Percentiles rank a stretch among this genome's conserved stretches.
Conservation (phyloP, 2,113 vertebrate genomes). For the Apistogramma diplotaenia region DNA sequence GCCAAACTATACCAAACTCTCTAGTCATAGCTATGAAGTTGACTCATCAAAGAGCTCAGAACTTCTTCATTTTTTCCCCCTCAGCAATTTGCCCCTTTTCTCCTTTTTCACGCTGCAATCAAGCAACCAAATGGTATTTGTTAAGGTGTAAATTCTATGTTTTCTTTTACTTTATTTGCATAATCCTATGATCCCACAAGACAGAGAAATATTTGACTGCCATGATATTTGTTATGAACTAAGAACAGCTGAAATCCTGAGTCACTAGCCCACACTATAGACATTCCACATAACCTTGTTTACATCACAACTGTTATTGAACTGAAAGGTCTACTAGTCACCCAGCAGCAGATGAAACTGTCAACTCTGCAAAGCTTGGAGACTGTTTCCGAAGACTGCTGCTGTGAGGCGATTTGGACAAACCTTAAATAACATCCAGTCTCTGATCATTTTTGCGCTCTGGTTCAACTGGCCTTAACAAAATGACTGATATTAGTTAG, state of each 20-base stretch:
- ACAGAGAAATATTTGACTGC: constrained; percentile 47
- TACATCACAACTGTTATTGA: constrained; percentile 19
- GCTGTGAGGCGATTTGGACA: constrained; percentile 20
- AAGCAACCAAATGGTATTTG: background rate
- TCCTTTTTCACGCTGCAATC: background rate
- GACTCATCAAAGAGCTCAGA: constrained; percentile 39
- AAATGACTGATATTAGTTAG: background rate
- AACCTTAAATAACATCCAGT: constrained; percentile 14
- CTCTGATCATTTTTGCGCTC: background rate
- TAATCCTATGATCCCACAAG: constrained; percentile 34
- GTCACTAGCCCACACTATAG: constrained; percentile 24
- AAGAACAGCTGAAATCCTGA: constrained; percentile 31
- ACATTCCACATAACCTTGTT: constrained; percentile 41
- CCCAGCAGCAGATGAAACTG: constrained; percentile 37
- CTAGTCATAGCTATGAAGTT: constrained; percentile 29
- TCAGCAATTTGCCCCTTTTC: background rate
- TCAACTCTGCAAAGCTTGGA: constrained; percentile 31
- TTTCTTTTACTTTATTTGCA: constrained; percentile 21
- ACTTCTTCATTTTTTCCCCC: background rate
- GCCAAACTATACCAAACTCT: constrained; percentile 35
- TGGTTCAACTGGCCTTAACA: background rate
- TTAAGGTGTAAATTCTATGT: background rate
- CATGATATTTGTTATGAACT: constrained; percentile 6
- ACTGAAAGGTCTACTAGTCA: constrained; percentile 13
- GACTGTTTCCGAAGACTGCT: background rate